Conservation (phyloP, 2,113 vertebrate genomes). For the Melanerpes aurifrons region DNA sequence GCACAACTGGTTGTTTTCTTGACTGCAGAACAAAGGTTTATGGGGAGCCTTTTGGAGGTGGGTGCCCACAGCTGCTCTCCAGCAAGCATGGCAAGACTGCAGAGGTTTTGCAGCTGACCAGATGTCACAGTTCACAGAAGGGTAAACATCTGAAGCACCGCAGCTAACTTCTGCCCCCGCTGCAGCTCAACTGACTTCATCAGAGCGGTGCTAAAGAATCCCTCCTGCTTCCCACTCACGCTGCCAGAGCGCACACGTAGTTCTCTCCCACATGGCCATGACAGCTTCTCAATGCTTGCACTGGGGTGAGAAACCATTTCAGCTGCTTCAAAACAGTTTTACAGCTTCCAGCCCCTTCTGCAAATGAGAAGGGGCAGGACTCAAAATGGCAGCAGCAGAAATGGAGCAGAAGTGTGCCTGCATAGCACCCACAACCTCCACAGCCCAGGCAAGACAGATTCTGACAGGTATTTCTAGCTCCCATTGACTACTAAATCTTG, state of each 20-base stretch:
- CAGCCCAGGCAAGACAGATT: not conserved
- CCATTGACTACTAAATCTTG: not conserved
- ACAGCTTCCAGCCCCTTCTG: constrained; percentile 11
- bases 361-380: not conserved
- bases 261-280: not conserved
- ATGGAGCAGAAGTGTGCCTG: not conserved
- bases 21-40: not conserved
- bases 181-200: constrained; percentile 43
- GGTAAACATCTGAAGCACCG: constrained; percentile 33
- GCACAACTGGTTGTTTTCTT: not conserved
- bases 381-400: constrained; percentile 14
- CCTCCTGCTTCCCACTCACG: not conserved
- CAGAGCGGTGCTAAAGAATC: constrained; percentile 1
- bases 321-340: constrained; percentile 29
- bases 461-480: not conserved
- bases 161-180: not conserved
- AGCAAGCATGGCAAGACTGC: not conserved
- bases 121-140: constrained; percentile 56
- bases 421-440: not conserved
- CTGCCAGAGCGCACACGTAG: not conserved
- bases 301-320: constrained; percentile 4
- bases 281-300: not conserved
- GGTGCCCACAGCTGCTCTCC: not conserved
- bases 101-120: constrained; percentile 44
- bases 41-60: not conserved